Base-by-base conservation (phyloP, 2,888 invertebrate species). In the Automeris io region DNA sequence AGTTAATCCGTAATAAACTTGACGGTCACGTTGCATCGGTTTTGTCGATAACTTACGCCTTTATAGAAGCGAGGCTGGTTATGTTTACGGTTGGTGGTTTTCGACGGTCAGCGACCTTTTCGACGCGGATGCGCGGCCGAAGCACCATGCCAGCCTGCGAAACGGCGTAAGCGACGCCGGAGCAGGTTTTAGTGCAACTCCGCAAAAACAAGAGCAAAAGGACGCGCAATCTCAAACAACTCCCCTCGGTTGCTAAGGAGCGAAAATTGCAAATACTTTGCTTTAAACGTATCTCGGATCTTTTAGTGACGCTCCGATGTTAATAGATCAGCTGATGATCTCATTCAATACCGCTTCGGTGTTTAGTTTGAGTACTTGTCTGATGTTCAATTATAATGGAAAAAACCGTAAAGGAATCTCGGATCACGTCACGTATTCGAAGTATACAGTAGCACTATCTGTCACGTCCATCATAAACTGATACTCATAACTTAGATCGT, bases 31-130 rank as follows among this genome's bases (percentile, higher is more conserved):
- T 12, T 18, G 21, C 7, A 11, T 33, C 29, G 29, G 29, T 29
- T 29, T 29, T 29, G n/a, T 29, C 29, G 16, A 29, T 29, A 16
- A 16, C 29, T 29, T 29, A 29, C 16, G 29, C n/a, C 16, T 8
- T 16, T 29, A 29, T 29, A n/a, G 16, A 29, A 13, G 16, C 29
- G 16, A 8, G 16, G 16, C 16, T 8, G 57, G 56, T 61, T 65
- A 57, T 68, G 69, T 77, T 74, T 71, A 79, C 76, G 74, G 66
- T 61, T 63, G 67, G 62, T 72, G 70, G 64, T 65, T 72, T 81
- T 78, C 54, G 73, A 70, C 72, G 82, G 85, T 81, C 83, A 78
- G 65, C 63, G 78, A 85, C 82, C 82, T 73, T 73, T 72, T 67
- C 68, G 70, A 70, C 70, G 69, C 63, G 69, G 69, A 68, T 68